phyloP scores from a whole-genome alignment of 2,797 vertebrate genomes.

The Hippopotamyrus pictus region DNA sequence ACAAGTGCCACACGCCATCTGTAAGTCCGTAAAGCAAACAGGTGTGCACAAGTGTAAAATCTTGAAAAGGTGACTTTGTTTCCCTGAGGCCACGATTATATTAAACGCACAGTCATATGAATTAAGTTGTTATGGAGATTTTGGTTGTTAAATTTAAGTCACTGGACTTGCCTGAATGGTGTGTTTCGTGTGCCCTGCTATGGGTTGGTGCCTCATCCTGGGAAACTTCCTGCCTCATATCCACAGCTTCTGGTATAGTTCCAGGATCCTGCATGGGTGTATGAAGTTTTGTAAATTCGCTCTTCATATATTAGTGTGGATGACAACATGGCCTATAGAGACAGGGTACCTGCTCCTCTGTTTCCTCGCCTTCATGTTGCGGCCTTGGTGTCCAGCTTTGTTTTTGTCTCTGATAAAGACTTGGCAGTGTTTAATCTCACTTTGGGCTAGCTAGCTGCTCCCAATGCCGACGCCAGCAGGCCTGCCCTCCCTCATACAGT shows the following conservation, averaged over 20 bases:
- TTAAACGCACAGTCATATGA: not conserved
- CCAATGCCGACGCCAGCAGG: not conserved
- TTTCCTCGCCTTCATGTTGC: not conserved
- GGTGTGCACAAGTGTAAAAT: not conserved
- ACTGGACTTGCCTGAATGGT: not conserved
- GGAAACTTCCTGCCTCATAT: not conserved
- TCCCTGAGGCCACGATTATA: not conserved
- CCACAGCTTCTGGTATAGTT: not conserved
- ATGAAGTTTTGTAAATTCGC: not conserved
- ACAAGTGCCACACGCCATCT: not conserved
- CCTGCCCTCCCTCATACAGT: not conserved
- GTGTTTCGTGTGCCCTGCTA: not conserved
- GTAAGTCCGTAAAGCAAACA: not conserved
- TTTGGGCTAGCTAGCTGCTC: not conserved
- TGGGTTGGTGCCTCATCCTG: not conserved
- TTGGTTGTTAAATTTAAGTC: not conserved
- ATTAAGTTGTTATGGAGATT: not conserved
- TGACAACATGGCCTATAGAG: not conserved
- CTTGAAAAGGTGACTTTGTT: not conserved
- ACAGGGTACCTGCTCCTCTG: not conserved
- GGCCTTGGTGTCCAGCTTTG: not conserved
- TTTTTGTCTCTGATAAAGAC: not conserved
- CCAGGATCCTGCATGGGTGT: not conserved
- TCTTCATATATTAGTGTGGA: not conserved
- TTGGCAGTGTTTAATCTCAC: not conserved